phyloP scores from a whole-genome alignment of 2,797 vertebrate genomes.

The Propithecus deckenii region DNA sequence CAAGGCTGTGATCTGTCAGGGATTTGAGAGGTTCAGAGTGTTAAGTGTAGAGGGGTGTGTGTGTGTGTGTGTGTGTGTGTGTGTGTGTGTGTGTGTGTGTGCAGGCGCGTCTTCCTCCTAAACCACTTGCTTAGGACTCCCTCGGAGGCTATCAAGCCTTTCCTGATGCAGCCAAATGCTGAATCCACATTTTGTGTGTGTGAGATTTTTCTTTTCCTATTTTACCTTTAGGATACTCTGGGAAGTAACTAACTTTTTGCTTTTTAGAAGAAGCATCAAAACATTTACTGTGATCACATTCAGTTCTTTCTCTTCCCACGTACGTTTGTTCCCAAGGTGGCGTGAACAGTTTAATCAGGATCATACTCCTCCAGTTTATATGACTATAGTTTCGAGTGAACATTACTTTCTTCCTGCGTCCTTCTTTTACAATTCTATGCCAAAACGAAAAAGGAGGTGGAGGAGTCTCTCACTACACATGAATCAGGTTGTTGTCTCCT shows the following conservation, averaged over 20 bases:
- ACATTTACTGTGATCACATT: background rate
- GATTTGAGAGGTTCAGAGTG: conserved; percentile 71
- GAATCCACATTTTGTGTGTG: conserved; percentile 47
- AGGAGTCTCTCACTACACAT: conserved; percentile 40
- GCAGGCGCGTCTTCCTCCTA: background rate
- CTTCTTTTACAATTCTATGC: background rate
- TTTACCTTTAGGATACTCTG: conserved; percentile 15
- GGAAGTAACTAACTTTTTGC: conserved; percentile 17
- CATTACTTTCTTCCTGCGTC: background rate
- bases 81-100: background rate
- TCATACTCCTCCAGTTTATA: background rate
- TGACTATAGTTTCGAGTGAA: background rate
- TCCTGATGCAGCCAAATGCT: conserved; percentile 61
- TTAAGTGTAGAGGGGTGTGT: conserved; percentile 37
- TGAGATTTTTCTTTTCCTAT: background rate
- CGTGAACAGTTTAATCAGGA: background rate
- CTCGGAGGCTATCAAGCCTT: conserved; percentile 48
- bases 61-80: background rate
- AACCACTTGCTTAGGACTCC: conserved; percentile 35
- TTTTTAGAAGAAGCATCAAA: conserved; percentile 20
- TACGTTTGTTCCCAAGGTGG: background rate
- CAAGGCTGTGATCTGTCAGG: conserved; percentile 79
- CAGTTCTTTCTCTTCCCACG: background rate
- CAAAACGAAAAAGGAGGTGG: conserved; percentile 57
- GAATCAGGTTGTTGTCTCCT: conserved; percentile 52